Evolutionary conservation across 2,113 vertebrate genomes (phyloP).

Genomic region (Nothoprocta pentlandii): DNA sequence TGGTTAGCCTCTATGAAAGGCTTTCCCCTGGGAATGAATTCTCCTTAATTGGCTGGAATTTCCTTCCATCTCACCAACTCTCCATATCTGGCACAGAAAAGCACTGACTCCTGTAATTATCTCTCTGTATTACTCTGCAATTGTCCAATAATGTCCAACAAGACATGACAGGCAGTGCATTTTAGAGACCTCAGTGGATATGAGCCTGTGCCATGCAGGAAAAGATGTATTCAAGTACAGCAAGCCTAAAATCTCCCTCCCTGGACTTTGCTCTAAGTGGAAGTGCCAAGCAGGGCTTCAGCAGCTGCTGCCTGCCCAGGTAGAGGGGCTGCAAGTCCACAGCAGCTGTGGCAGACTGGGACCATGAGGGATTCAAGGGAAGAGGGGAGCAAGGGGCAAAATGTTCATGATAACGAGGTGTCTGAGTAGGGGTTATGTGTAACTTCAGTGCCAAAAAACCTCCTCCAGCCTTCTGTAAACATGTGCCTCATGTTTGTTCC

Average conservation of each 20-base stretch:
- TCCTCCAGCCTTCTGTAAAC: constrained; percentile 13
- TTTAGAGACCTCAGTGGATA: not conserved
- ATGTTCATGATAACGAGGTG: constrained; percentile 51
- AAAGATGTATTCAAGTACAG: not conserved
- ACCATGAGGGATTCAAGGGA: not conserved
- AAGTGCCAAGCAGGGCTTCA: not conserved
- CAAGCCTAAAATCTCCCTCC: not conserved
- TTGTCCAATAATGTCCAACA: not conserved
- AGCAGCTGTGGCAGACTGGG: not conserved
- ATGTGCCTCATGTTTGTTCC: constrained; percentile 12
- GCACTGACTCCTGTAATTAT: not conserved
- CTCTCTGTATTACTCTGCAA: not conserved
- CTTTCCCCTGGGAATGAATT: not conserved
- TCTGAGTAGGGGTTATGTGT: constrained; percentile 21
- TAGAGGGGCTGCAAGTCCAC: too few relatives aligned
- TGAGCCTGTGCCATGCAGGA: not conserved
- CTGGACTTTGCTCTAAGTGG: not conserved
- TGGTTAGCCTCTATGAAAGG: not conserved
- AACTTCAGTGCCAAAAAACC: constrained; percentile 44
- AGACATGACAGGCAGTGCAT: not conserved
- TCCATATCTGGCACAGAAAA: not conserved
- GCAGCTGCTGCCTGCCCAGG: not conserved
- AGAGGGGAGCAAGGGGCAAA: not conserved
- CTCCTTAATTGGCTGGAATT: not conserved
- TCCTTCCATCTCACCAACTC: not conserved